Evolutionary conservation across 2,888 invertebrate species (phyloP), one percentile per base, ranked within the genome.

Genomic region (Thelaira solivaga): DNA sequence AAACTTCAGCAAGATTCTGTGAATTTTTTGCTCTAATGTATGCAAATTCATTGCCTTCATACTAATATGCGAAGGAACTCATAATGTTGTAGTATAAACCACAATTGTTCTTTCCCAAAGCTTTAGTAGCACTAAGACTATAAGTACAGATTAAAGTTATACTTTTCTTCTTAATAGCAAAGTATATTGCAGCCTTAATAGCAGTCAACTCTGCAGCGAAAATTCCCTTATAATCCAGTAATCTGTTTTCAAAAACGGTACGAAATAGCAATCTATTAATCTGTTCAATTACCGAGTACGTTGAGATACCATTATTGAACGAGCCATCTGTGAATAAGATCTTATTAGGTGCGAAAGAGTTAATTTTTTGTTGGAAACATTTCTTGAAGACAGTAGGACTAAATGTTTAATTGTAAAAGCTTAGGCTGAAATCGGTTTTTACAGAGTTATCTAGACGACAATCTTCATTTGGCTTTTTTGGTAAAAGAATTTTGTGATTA

Each of bases 321-420:
- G 68, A 59, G 10, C 49, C 49, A 39, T 69, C 68, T 2, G 59
- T 69, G 13, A 39, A 69, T n/a, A 59, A 7, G 5, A 51, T 47
- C 2, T 10, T 49, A 18, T 69, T 29, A 2, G 39, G 41, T 2
- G 2, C 11, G 10, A 39, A 69, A 26, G 29, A n/a, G 1, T 5
- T 5, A 5, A 47, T 47, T 43, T 53, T 65, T 20, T 26, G 26
- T 8, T 51, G 10, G 5, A 65, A 4, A 6, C n/a, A n/a, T n/a
- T n/a, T n/a, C n/a, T n/a, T n/a, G n/a, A n/a, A n/a, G n/a, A n/a
- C n/a, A n/a, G n/a, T n/a, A n/a, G n/a, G n/a, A n/a, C n/a, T n/a
- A n/a, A n/a, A n/a, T n/a, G n/a, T n/a, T 43, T 57, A 57, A 6
- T 16, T 31, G n/a, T 36, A 11, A 1, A 22, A 6, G 6, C 26